These are phyloP conservation scores for Myotis lucifugus DNA, from an alignment of 2,113 vertebrate species.

Conservation along the genomic window DNA sequence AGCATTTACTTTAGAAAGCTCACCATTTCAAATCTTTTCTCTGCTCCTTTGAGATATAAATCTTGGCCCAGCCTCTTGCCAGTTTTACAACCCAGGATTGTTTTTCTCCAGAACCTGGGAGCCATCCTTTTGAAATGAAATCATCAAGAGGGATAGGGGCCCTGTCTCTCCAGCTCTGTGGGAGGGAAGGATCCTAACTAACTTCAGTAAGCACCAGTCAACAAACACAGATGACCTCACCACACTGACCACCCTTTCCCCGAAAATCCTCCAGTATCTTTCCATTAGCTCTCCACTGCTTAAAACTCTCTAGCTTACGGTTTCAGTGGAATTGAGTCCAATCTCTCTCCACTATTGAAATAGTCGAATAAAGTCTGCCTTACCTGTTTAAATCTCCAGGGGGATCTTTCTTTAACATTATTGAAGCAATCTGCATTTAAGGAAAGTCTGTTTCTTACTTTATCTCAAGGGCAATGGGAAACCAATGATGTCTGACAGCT, in stretches of 20 bases:
- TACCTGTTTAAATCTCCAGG: no score
- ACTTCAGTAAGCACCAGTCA: neutral
- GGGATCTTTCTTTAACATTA: neutral
- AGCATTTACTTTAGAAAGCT: neutral
- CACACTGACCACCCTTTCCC: rapidly evolving
- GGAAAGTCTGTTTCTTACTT: neutral
- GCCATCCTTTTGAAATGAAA: neutral
- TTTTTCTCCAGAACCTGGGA: neutral
- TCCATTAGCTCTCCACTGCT: rapidly evolving
- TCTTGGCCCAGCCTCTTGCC: neutral
- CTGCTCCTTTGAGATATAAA: neutral
- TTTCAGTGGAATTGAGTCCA: rapidly evolving
- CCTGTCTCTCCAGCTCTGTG: neutral
- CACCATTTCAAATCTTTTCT: neutral
- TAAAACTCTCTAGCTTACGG: neutral
- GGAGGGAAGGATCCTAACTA: neutral
- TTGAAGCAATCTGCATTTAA: neutral
- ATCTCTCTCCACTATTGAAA: rapidly evolving
- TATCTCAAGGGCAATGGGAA: neutral
- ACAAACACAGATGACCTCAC: neutral
- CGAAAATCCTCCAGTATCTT: rapidly evolving
- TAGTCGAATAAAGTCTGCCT: neutral
- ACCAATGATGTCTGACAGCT: neutral
- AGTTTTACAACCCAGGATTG: neutral
- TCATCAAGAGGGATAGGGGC: rapidly evolving